phyloP scores from a whole-genome alignment of 1,140 invertebrate genomes.

The Colletes gigas region DNA sequence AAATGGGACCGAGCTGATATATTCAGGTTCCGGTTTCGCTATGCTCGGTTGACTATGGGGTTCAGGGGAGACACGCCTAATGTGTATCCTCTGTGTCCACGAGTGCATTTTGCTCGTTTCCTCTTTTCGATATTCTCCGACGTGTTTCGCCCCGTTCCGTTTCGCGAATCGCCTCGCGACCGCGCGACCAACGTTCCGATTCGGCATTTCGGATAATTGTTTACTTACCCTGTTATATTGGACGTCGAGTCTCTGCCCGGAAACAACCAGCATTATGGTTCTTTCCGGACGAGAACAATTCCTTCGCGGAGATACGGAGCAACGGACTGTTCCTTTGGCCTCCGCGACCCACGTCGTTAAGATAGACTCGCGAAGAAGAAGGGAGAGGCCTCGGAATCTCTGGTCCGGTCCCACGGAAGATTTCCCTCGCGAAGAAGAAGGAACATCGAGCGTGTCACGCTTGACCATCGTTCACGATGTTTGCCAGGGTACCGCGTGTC shows the following conservation, averaged over 20 bases:
- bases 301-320: constrained; percentile 60
- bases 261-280: constrained; percentile 51
- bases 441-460: neutral
- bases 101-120: constrained; percentile 2
- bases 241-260: neutral
- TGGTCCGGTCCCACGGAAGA: constrained; percentile 16
- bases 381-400: neutral
- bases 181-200: neutral
- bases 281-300: constrained; percentile 52
- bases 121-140: neutral
- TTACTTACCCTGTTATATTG: too few species aligned
- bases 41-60: constrained; percentile 65
- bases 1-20: constrained; percentile 59
- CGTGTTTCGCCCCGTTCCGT: constrained; percentile 2
- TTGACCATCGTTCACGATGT: constrained; percentile 13
- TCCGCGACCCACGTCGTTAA: constrained; percentile 65
- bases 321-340: constrained; percentile 66
- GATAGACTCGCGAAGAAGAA: constrained; percentile 53
- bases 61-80: constrained; percentile 67
- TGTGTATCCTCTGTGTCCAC: constrained; percentile 54
- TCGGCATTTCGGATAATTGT: too few species aligned
- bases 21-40: constrained; percentile 67
- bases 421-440: neutral
- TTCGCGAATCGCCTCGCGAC: neutral
- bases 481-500: neutral